Evolutionary conservation across 1,140 invertebrate genomes (phyloP), one percentile per base, ranked within the genome.

Genomic region (Cydia splendana): DNA sequence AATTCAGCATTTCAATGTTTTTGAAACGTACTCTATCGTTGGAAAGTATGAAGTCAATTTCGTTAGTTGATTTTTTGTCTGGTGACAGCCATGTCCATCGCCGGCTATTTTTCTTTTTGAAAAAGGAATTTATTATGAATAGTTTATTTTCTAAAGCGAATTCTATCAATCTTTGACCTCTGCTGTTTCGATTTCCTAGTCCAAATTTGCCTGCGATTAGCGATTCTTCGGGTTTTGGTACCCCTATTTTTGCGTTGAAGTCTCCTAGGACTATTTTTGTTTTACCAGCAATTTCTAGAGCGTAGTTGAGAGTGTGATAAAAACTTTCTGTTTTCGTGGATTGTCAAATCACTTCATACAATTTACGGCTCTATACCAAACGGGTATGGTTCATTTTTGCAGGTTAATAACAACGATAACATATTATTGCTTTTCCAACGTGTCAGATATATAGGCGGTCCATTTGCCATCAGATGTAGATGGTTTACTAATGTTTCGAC

Each of bases 91-190:
- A 69, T 15, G 65, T 69, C 65, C 65, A 69, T 69, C 65, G 24
- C 12, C 34, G 12, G 15, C 12, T 69, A 69, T 69, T 38, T 69
- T 69, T 69, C 65, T 69, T 69, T 69, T 69, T 69, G n/a, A 69
- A 69, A 69, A 5, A n/a, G 3, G 65, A 4, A 69, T 69, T 69
- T 30, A 69, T 13, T 30, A 69, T 69, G 20, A n/a, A 69, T 28
- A 69, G 13, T 69, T 69, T 38, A 30, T 69, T 69, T 69, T 69
- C 65, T 4, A 69, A n/a, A 30, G 24, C 24, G n/a, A 69, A 69
- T 13, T 69, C 65, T 69, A 69, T 69, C 65, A 69, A 5, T 38
- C 65, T 69, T 0, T 69, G 24, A 15, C 65, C 65, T 69, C 65
- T 69, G 12, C 15, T 38, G 34, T 69, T 69, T 69, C 65, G 24